Evolutionary conservation across 2,113 vertebrate genomes (phyloP), one percentile per base, ranked within the genome.

Genomic region (Stegostoma tigrinum): DNA sequence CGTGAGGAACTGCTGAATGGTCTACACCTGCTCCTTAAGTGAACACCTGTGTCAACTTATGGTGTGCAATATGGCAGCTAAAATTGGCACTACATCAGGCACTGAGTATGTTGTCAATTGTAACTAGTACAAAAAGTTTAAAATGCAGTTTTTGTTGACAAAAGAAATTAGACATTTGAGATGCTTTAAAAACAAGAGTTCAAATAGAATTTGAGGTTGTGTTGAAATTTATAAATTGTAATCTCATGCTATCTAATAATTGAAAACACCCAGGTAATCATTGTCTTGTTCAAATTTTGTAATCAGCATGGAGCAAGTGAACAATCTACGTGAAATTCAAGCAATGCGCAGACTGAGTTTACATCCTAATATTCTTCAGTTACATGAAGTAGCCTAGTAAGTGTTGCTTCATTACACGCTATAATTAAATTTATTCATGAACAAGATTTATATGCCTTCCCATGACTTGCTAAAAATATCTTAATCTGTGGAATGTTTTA

Each of bases 331-430:
- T 55, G 97, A 98, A 97, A 96, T 98, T 38, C 97, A 97, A 97
- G 97, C 97, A 0, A 97, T 98, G 96, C 97, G 97, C 95, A 97
- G 96, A 80, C 97, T 98, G 95, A 97, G 96, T 93, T 98, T 96
- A 0, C 97, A 98, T 96, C 97, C 97, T 27, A 97, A 98, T 97
- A 97, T 97, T 89, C 96, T 98, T n/a, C 97, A 55, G 7, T 95
- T 98, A 96, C 97, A 97, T 87, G 96, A 97, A 96, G 96, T 98
- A 96, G 64, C 97, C 95, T 97, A 97, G 97, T 97, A 96, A 98
- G 96, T 97, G 96, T 94, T 27, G 0, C 30, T 93, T 93, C 89
- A 38, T 93, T 42, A 19, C n/a, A 66, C 38, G 8, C 67, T 38
- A 64, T 91, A 64, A 91, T 64, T 64, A 91, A 91, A 91, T 34